Evolutionary conservation across 2,888 invertebrate genomes (phyloP).

Genomic region (Cephus runcator): DNA sequence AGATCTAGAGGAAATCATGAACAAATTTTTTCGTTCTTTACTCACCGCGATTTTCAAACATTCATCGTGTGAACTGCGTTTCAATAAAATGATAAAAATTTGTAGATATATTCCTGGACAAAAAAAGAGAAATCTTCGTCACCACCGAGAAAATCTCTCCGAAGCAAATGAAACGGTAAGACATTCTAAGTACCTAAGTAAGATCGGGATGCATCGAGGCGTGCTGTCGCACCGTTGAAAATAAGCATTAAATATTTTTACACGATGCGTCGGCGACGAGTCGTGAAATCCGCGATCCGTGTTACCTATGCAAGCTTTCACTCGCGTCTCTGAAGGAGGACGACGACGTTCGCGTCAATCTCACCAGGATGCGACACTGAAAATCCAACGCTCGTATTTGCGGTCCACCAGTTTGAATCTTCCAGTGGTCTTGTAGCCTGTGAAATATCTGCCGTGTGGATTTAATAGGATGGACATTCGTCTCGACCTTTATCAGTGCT

Average conservation of each 20-base stretch:
- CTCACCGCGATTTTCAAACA: neutral
- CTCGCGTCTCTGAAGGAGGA: neutral
- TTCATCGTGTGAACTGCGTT: neutral
- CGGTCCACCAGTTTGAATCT: neutral
- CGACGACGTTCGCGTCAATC: neutral
- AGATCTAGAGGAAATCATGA: neutral
- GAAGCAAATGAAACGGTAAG: neutral
- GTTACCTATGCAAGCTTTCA: slow-evolving; percentile 27
- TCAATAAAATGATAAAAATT: neutral
- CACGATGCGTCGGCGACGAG: neutral
- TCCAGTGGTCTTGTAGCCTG: neutral
- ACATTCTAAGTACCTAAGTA: slow-evolving; percentile 5
- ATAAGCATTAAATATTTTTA: slow-evolving; percentile 12
- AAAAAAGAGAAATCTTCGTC: neutral
- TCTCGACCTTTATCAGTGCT: slow-evolving; percentile 26
- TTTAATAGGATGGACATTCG: slow-evolving; percentile 4
- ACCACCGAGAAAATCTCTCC: neutral
- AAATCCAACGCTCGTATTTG: neutral
- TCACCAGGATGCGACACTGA: neutral
- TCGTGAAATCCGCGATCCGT: slow-evolving; percentile 14
- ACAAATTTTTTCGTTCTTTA: neutral
- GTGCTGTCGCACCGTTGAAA: slow-evolving; percentile 19
- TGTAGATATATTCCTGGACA: neutral
- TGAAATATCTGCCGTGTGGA: neutral
- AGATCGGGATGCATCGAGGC: neutral